Evolutionary conservation across 2,888 invertebrate species (phyloP).

Genomic region (Apamea crenata): DNA sequence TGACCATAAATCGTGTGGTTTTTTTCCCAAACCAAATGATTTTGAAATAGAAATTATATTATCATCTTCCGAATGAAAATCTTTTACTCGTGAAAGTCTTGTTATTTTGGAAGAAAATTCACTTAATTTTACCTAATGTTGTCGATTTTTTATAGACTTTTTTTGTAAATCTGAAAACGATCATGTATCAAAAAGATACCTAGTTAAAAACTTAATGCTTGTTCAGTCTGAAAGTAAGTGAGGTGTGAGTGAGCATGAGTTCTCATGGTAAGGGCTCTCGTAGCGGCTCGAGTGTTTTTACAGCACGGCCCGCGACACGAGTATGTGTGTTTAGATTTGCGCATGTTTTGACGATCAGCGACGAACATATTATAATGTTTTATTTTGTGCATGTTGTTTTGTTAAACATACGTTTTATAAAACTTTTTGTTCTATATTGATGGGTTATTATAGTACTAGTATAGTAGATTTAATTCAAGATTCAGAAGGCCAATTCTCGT

Average conservation of each 20-base stretch:
- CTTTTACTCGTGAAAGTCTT: accelerated
- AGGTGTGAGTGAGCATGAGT: conserved; percentile 53
- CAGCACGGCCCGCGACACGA: conserved; percentile 63
- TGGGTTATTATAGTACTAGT: background rate
- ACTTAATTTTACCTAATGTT: background rate
- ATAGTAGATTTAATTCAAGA: background rate
- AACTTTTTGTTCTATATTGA: background rate
- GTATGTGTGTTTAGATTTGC: conserved; percentile 64
- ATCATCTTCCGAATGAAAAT: background rate
- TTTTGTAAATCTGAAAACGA: background rate
- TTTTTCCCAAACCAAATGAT: background rate
- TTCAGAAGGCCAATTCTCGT: too few species aligned
- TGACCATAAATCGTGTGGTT: background rate
- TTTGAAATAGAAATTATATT: too few species aligned
- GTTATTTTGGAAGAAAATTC: background rate
- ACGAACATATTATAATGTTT: conserved; percentile 30
- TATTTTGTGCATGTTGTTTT: conserved; percentile 26
- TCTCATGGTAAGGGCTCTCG: conserved; percentile 63
- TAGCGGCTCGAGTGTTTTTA: conserved; percentile 74
- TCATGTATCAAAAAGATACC: background rate
- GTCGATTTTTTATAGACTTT: background rate
- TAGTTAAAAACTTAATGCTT: background rate
- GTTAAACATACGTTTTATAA: background rate
- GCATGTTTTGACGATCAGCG: conserved; percentile 46
- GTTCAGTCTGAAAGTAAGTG: background rate